These are phyloP conservation scores for Epistrophella euchroma DNA, from an alignment of 2,888 invertebrate species.

Conservation along the genomic window DNA sequence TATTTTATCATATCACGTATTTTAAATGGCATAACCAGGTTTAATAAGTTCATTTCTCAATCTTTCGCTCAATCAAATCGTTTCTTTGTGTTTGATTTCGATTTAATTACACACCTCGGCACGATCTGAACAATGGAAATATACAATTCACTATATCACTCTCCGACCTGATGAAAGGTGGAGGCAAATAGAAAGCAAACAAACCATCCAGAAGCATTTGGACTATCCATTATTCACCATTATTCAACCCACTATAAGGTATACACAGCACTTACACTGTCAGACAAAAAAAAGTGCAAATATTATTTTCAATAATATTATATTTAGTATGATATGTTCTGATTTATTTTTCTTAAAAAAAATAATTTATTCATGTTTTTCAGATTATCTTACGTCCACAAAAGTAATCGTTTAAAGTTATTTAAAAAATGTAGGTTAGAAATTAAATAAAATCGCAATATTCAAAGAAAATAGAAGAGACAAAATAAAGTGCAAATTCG, in stretches of 20 bases:
- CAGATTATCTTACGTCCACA: too few relatives aligned
- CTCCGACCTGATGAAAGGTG: conserved; percentile 21
- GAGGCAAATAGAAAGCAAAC: conserved; percentile 21
- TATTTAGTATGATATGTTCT: too few relatives aligned
- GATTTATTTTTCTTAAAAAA: too few relatives aligned
- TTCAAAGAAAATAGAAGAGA: too few relatives aligned
- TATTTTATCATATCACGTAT: background rate
- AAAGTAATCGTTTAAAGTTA: too few relatives aligned
- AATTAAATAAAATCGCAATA: too few relatives aligned
- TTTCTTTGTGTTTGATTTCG: conserved; percentile 36
- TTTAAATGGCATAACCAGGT: conserved; percentile 26
- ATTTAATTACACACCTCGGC: conserved; percentile 68
- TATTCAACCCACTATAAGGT: conserved; percentile 27
- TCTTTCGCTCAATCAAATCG: conserved; percentile 24
- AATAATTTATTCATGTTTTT: too few relatives aligned
- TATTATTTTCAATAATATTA: too few relatives aligned
- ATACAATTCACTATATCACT: conserved; percentile 40
- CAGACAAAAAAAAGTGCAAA: too few relatives aligned
- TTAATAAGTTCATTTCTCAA: conserved; percentile 22
- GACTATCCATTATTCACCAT: conserved; percentile 15
- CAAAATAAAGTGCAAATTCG: too few relatives aligned
- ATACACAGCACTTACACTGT: background rate
- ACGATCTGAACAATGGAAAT: conserved; percentile 56
- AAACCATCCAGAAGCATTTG: conserved; percentile 24
- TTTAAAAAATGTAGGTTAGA: too few relatives aligned